Evolutionary conservation across 1,140 invertebrate genomes (phyloP), one percentile per base, ranked within the genome.

Genomic region (Cyclargus thomasi): DNA sequence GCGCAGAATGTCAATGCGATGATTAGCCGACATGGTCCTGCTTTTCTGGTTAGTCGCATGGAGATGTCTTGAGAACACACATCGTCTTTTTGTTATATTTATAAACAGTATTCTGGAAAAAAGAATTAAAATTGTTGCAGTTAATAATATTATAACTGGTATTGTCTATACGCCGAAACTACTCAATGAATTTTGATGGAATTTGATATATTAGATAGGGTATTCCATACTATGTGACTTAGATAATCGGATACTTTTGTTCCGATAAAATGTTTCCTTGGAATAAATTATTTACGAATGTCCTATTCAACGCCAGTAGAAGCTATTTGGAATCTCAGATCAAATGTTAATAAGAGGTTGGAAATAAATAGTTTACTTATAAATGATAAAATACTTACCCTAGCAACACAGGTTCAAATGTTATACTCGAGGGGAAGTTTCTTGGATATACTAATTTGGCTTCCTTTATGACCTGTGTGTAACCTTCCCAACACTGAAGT

Each of bases 401-500:
- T 67, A 95, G 90, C 71, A 95, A 92, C 65, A 92, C 92, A 21
- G 91, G 83, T 78, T 95, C 94, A 63, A 95, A 91, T 47, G 91
- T 90, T 17, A 94, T 80, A 65, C 90, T 90, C 1, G 83, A 68
- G 20, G 94, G 94, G 81, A 95, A 92, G 81, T 94, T 95, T 77
- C 93, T 88, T 2, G 94, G 94, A 77, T 92, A 92, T 63, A 87
- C 86, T 64, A 94, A 91, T 73, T 94, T 92, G 1, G 93, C 93
- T 64, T 91, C 83, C 64, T 93, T 92, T 65, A 97, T 92, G 22
- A 92, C 86, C 70, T 95, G 95, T 21, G 94, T 92, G 63, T 93
- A 93, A 36, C 92, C 92, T 79, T 93, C 93, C 94, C 96, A 97
- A 76, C 94, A 95, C 70, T 95, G 93, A 1, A 93, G 87, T 1